Evolutionary conservation across 2,888 invertebrate genomes (phyloP), one percentile per base, ranked within the genome.

Genomic region (Sclerodermus sp.): DNA sequence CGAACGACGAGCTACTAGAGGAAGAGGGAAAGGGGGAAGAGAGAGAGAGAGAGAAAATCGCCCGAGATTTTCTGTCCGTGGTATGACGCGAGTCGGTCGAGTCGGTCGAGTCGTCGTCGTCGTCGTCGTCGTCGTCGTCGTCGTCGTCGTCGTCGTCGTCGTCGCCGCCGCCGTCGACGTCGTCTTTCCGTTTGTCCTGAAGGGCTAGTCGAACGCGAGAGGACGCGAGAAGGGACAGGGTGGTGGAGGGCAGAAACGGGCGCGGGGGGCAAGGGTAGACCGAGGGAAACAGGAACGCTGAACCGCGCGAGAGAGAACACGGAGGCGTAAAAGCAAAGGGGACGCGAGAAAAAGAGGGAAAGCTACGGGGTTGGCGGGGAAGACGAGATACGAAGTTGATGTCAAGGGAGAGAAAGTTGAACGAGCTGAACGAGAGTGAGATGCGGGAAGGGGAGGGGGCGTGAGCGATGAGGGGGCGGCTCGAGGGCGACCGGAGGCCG

Each of bases 391-490:
- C 50, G 49, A 44, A 51, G 61, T 50, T 18, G 34, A 46, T 49
- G 47, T 50, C 41, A 38, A 47, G 29, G 37, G 43, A 42, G 34
- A 36, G 23, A 23, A 23, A 76, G 74, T 71, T 78, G 70, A 60
- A 57, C 61, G 57, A 48, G 50, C 58, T 61, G 14, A 13, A 40
- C 17, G 45, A 31, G 17, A 17, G 17, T 1, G 14, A 49, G 38
- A 58, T 50, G 53, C 60, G 57, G 56, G 55, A 47, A 58, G 50
- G 12, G 14, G 12, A 10, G 14, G 14, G 45, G 51, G 53, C 51
- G 60, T 55, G 53, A 55, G 58, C 58, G 57, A 58, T 61, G 58
- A 61, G 59, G 63, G 62, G 58, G 57, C 57, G 65, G 57, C 76
- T 76, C 51, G 57, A 57, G 49, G 51, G 57, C 13, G 37, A 37